phyloP scores from a whole-genome alignment of 2,113 vertebrate genomes.

The Motacilla tschutschensis region DNA sequence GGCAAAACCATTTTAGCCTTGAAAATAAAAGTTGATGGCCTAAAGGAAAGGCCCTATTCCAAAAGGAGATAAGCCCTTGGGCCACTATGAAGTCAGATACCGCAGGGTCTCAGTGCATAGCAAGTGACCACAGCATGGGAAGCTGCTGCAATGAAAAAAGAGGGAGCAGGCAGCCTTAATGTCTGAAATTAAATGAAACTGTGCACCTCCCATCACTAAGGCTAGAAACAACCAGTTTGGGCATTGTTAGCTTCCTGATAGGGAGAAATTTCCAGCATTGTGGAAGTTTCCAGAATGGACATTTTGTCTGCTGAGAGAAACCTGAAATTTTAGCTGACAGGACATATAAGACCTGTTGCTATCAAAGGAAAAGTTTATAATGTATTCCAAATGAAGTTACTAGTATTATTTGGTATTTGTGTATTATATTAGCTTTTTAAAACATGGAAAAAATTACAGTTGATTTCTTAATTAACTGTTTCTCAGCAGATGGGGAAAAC shows the following conservation, averaged over 20 bases:
- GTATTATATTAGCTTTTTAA: not conserved
- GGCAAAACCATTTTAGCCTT: not conserved
- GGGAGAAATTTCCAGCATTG: not conserved
- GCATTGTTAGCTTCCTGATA: not conserved
- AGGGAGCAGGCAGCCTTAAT: not conserved
- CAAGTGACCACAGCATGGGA: not conserved
- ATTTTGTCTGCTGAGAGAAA: not conserved
- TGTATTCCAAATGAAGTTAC: not conserved
- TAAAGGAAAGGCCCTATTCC: not conserved
- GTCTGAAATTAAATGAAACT: not conserved
- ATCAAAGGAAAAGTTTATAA: not conserved
- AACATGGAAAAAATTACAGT: not conserved
- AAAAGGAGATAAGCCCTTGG: not conserved
- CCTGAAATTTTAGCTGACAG: not conserved
- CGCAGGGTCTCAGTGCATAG: not conserved
- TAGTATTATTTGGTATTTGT: not conserved
- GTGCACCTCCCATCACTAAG: not conserved
- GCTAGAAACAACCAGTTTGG: not conserved
- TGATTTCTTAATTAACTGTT: constrained; percentile 4
- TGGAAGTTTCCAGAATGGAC: not conserved
- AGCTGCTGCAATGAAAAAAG: not conserved
- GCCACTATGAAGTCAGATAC: not conserved
- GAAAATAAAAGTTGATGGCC: not conserved
- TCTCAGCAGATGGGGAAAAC: constrained; percentile 30
- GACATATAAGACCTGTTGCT: not conserved